A percentile compares a stretch with the other conserved stretches of the same genome.
These are phyloP conservation scores for Cynocephalus volans DNA, from an alignment of 2,113 vertebrate species.

Conservation along the genomic window DNA sequence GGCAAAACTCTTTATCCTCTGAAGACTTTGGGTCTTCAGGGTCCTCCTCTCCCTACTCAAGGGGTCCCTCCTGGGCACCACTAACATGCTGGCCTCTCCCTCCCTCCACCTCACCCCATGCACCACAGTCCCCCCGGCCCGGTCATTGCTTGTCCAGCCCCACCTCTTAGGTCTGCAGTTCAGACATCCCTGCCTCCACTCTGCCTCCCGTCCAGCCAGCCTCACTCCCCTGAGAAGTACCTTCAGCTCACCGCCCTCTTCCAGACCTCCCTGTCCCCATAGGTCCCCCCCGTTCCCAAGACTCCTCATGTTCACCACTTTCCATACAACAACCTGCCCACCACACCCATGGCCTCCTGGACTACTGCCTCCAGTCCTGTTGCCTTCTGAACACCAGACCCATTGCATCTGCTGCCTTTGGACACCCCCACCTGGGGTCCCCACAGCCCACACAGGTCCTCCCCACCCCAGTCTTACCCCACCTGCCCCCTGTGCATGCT, in stretches of 20 bases:
- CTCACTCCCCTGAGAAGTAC: background rate
- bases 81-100: background rate
- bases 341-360: background rate
- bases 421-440: background rate
- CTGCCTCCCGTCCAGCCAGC: rapidly evolving
- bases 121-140: background rate
- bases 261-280: background rate
- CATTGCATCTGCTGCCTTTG: background rate
- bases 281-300: background rate
- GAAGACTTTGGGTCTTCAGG: background rate
- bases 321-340: background rate
- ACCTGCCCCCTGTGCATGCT: too few relatives aligned
- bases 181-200: rapidly evolving
- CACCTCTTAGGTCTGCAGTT: background rate
- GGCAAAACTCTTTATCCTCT: background rate
- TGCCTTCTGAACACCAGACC: background rate
- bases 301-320: background rate
- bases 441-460: background rate
- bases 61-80: background rate
- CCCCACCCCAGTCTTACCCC: too few relatives aligned
- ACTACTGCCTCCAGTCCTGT: rapidly evolving
- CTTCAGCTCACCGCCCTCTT: background rate
- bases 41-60: background rate
- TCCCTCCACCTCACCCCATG: background rate
- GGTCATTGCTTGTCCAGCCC: rapidly evolving